Conservation (phyloP, 2,888 invertebrate genomes). For the Julus scandinavius region DNA sequence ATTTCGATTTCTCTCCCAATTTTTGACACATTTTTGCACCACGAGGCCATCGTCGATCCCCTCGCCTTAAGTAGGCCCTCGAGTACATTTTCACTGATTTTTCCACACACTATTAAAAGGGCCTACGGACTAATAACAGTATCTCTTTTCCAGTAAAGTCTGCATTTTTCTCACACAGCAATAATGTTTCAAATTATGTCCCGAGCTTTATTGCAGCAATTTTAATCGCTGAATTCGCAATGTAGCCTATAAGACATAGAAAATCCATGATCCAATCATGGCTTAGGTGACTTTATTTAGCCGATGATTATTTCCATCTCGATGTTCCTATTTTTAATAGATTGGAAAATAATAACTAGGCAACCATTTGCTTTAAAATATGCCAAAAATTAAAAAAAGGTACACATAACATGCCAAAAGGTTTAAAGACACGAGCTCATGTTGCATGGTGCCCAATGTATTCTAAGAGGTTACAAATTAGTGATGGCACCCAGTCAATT, state of each 20-base stretch:
- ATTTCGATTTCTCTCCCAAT: conserved; percentile 6
- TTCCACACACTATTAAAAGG: neutral
- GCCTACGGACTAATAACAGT: neutral
- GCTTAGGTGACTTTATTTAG: neutral
- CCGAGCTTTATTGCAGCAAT: neutral
- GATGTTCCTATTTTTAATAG: conserved; percentile 18
- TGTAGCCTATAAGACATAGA: neutral
- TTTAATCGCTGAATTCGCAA: neutral
- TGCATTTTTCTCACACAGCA: conserved; percentile 8
- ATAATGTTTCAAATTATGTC: neutral
- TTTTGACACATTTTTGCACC: conserved; percentile 27
- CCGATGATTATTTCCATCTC: neutral
- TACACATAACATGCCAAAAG: neutral
- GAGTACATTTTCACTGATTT: neutral
- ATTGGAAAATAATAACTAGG: neutral
- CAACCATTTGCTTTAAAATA: neutral
- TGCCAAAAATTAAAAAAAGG: neutral
- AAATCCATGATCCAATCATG: neutral
- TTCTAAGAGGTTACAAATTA: neutral
- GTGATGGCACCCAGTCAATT: neutral
- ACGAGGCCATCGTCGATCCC: neutral
- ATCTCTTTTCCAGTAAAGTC: neutral
- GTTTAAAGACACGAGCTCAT: neutral
- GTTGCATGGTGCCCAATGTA: neutral
- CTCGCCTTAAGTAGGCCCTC: neutral